Evolutionary conservation across 2,888 invertebrate genomes (phyloP).

Genomic region (Dicycla oo): DNA sequence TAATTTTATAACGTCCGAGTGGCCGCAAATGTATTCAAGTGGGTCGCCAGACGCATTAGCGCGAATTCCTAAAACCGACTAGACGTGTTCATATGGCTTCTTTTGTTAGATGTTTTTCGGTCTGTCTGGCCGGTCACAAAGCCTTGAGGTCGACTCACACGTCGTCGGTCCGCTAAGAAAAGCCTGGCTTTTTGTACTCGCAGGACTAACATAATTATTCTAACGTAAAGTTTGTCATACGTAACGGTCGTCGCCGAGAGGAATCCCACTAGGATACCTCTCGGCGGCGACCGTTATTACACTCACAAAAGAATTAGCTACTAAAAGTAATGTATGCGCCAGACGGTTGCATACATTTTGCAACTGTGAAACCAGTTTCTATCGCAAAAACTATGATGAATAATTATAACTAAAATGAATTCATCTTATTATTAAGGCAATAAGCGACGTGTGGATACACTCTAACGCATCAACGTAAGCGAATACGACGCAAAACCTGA

Average conservation of each 20-base stretch:
- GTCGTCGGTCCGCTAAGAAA: conserved; percentile 63
- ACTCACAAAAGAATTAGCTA: conserved; percentile 37
- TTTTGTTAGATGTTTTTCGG: conserved; percentile 80
- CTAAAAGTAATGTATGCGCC: conserved; percentile 43
- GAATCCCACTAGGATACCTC: no score
- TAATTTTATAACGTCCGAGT: conserved; percentile 70
- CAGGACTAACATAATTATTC: conserved; percentile 57
- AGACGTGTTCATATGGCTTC: conserved; percentile 78
- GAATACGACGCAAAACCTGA: conserved; percentile 28
- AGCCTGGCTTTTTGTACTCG: conserved; percentile 58
- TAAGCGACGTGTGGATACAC: conserved; percentile 32
- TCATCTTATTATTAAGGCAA: conserved; percentile 23
- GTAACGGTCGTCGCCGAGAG: conserved; percentile 51
- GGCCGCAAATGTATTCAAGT: conserved; percentile 78
- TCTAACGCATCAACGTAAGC: conserved; percentile 30
- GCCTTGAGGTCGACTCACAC: conserved; percentile 69
- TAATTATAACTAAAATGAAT: conserved; percentile 44
- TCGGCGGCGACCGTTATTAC: no score
- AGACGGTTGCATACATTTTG: conserved; percentile 53
- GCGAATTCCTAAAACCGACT: conserved; percentile 82
- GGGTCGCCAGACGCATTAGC: conserved; percentile 87
- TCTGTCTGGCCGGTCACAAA: conserved; percentile 71
- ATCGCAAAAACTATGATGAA: conserved; percentile 39
- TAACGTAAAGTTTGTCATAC: conserved; percentile 55
- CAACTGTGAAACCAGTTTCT: conserved; percentile 54